phyloP scores from a whole-genome alignment of 2,888 invertebrate genomes.

The Bhutanitis thaidina region DNA sequence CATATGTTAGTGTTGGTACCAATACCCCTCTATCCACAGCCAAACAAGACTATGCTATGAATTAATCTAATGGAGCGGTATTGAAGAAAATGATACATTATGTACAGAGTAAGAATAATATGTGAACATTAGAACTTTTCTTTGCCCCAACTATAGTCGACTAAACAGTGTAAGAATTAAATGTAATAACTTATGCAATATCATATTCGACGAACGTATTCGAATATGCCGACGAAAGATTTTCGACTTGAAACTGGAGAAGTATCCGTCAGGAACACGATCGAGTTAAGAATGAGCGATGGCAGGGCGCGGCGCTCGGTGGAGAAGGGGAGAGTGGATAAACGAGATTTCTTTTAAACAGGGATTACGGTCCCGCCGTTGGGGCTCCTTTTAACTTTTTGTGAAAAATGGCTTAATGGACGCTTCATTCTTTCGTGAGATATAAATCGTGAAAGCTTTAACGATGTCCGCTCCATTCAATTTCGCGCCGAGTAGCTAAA shows the following conservation, averaged over 20 bases:
- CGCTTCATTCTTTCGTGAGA: constrained; percentile 4
- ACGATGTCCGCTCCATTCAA: constrained; percentile 10
- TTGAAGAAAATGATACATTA: too few species aligned
- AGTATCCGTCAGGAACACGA: neutral
- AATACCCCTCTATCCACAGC: too few species aligned
- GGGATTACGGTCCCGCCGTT: constrained; percentile 37
- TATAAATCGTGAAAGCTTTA: constrained; percentile 23
- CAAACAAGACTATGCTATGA: too few species aligned
- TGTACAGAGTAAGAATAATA: too few species aligned
- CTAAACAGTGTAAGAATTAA: too few species aligned
- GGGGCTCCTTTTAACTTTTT: constrained; percentile 24
- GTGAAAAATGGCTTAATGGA: constrained; percentile 29
- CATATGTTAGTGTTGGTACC: too few species aligned
- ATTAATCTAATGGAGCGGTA: too few species aligned
- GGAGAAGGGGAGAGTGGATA: constrained; percentile 29
- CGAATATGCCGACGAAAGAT: too few species aligned
- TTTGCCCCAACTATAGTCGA: too few species aligned
- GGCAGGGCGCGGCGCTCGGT: neutral
- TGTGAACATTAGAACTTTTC: too few species aligned
- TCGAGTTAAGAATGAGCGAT: constrained; percentile 14
- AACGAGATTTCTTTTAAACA: constrained; percentile 58
- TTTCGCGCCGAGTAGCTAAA: neutral
- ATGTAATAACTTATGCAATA: too few species aligned
- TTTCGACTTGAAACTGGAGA: neutral
- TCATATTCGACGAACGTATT: too few species aligned